Evolutionary conservation across 2,113 vertebrate genomes (phyloP).

Genomic region (Salvelinus namaycush): DNA sequence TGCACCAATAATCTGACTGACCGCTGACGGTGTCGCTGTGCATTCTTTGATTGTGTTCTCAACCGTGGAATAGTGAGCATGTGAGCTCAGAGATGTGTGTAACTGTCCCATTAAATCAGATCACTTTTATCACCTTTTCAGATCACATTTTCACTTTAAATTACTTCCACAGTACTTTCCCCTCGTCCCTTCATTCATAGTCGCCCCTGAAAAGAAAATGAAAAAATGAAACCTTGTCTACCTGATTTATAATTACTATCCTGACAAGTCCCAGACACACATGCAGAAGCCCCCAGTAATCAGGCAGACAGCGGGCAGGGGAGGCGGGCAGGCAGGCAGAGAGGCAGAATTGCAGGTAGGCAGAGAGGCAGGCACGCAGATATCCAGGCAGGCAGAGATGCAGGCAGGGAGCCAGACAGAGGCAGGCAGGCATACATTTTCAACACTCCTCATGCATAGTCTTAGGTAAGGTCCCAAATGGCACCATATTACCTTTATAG

Average conservation of each 20-base stretch:
- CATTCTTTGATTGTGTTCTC: no score
- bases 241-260: constrained; percentile 29
- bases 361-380: no score
- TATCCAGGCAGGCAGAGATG: no score
- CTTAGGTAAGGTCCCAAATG: constrained; percentile 1
- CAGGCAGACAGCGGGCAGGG: not conserved
- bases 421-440: constrained; percentile 17
- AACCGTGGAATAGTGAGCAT: no score
- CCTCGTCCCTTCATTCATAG: constrained; percentile 45
- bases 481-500: no score
- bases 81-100: no score
- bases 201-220: constrained; percentile 44
- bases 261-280: constrained; percentile 57
- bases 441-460: constrained; percentile 43
- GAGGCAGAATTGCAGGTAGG: not conserved
- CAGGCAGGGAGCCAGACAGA: no score
- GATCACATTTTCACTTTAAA: not conserved
- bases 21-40: no score
- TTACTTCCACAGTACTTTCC: constrained; percentile 51
- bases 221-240: constrained; percentile 60
- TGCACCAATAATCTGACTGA: no score
- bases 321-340: no score
- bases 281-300: constrained; percentile 24
- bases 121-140: no score
- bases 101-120: no score